Percentiles rank a stretch among this genome's conserved stretches.
Conservation (phyloP, 2,888 invertebrate species). For the Gisinianus flammeolus region DNA sequence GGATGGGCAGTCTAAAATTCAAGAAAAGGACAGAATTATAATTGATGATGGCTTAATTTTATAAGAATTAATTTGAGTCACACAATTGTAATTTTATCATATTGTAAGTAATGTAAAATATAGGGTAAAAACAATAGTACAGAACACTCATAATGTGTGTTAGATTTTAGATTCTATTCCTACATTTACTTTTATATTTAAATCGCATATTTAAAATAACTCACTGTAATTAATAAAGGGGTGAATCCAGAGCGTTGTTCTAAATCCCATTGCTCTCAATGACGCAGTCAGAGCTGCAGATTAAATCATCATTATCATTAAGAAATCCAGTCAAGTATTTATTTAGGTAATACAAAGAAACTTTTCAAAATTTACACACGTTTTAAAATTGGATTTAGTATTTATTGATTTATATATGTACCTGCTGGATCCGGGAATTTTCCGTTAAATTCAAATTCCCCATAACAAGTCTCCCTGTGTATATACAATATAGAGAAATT, state of each 20-base stretch:
- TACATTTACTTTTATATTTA: neutral
- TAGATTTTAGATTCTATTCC: neutral
- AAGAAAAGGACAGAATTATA: neutral
- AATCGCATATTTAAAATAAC: neutral
- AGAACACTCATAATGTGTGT: neutral
- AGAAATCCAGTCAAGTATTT: neutral
- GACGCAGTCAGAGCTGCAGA: neutral
- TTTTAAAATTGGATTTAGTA: neutral
- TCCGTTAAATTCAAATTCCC: slow-evolving; percentile 74
- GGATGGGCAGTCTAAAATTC: slow-evolving; percentile 28
- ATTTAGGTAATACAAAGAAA: neutral
- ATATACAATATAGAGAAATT: too few species aligned
- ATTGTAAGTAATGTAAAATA: neutral
- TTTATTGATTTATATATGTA: neutral
- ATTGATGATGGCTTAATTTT: neutral
- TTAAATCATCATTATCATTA: neutral
- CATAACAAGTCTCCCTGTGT: slow-evolving; percentile 84
- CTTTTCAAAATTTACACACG: too few species aligned
- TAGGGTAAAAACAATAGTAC: neutral
- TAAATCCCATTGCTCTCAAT: slow-evolving; percentile 5
- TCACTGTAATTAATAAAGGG: slow-evolving; percentile 75
- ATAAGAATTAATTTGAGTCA: neutral
- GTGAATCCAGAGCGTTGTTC: slow-evolving; percentile 80
- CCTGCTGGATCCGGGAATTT: slow-evolving; percentile 69
- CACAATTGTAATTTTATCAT: neutral